These are phyloP conservation scores for Cremastinae sp. DNA, from an alignment of 2,888 invertebrate genomes.

Conservation along the genomic window DNA sequence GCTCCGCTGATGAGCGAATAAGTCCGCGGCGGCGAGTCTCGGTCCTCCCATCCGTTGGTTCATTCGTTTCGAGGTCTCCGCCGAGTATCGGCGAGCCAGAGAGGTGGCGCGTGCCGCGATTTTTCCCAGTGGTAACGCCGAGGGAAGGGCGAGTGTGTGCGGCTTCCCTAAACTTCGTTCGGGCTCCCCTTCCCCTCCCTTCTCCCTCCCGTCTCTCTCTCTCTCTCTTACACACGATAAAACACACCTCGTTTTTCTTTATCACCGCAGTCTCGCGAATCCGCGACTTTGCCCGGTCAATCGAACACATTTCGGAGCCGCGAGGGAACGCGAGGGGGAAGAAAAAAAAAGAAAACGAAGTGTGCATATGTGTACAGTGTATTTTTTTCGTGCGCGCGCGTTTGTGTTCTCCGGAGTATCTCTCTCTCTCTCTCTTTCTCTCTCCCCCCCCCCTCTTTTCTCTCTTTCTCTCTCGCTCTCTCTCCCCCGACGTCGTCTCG, in stretches of 20 bases:
- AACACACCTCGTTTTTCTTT: no score
- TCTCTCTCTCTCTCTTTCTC: constrained; percentile 11
- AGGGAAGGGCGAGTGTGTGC: constrained; percentile 29
- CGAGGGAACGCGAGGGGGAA: neutral
- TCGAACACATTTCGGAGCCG: neutral
- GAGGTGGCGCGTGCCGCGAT: constrained; percentile 35
- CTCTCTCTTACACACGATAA: no score
- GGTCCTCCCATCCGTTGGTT: neutral
- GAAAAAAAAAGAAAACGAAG: constrained; percentile 19
- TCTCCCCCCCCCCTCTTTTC: neutral
- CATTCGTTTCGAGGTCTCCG: neutral
- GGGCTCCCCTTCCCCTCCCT: neutral
- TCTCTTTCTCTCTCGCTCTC: constrained; percentile 12
- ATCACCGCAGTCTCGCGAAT: neutral
- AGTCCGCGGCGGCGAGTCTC: constrained; percentile 16
- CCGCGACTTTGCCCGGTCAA: neutral
- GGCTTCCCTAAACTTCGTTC: constrained; percentile 13
- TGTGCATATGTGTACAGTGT: constrained; percentile 4
- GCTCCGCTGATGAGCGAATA: no score
- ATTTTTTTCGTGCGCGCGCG: constrained; percentile 38
- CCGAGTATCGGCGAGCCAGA: neutral
- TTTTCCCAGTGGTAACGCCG: constrained; percentile 15
- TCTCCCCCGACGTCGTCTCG: constrained; percentile 16
- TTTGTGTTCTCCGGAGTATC: constrained; percentile 18
- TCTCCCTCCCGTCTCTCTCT: neutral